These are phyloP conservation scores for Acanthornis magna DNA, from an alignment of 2,797 vertebrate genomes.

Conservation along the genomic window DNA sequence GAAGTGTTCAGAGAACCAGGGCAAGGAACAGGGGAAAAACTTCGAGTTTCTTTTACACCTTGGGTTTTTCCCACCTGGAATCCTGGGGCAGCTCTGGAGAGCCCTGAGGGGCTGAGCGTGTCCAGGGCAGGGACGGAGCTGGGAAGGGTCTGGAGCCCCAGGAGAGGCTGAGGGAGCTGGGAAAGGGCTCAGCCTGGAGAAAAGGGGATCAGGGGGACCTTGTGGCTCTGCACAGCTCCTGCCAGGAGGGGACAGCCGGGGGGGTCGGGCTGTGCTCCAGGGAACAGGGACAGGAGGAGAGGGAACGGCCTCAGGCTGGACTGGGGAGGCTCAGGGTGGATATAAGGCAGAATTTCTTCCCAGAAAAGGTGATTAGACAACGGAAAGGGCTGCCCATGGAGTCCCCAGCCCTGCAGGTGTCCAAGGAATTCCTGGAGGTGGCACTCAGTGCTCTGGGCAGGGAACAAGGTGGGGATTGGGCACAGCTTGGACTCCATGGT, in stretches of 20 bases:
- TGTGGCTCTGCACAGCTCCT: no score
- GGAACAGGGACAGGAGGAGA: not conserved
- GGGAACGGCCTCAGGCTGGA: not conserved
- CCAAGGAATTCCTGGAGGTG: not conserved
- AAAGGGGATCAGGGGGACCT: not conserved
- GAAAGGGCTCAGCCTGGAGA: not conserved
- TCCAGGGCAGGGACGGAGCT: not conserved
- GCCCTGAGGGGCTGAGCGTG: not conserved
- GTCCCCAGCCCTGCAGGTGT: not conserved
- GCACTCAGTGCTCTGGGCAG: not conserved
- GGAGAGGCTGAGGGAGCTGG: not conserved
- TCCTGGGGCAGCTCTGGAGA: not conserved
- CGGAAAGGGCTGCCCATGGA: not conserved
- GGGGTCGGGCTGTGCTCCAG: not conserved
- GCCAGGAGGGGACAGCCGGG: no score
- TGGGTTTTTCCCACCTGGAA: not conserved
- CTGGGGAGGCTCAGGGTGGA: not conserved
- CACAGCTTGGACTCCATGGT: not conserved
- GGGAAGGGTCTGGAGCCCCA: not conserved
- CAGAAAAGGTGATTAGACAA: not conserved
- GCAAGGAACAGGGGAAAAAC: no score
- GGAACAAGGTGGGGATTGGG: accelerated
- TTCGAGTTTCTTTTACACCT: not conserved
- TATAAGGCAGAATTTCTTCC: not conserved
- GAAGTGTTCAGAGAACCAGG: not conserved